Evolutionary conservation across 2,888 invertebrate species (phyloP).

Genomic region (Saturnia japonica): DNA sequence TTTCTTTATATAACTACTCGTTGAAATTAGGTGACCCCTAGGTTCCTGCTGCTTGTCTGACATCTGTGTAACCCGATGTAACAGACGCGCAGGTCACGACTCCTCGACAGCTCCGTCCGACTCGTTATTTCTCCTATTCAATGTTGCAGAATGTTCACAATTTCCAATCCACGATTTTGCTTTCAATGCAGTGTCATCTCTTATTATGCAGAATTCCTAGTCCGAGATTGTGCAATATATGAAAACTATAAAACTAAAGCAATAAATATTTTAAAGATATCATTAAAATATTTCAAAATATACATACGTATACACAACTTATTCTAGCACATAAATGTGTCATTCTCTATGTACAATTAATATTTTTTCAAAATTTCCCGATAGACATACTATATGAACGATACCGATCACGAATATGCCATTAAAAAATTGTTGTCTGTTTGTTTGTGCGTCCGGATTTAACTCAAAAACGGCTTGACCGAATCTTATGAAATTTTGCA

Average conservation of each 20-base stretch:
- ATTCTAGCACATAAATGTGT: too few species aligned
- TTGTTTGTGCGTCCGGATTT: too few species aligned
- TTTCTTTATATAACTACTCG: neutral
- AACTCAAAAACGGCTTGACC: too few species aligned
- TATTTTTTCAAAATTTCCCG: too few species aligned
- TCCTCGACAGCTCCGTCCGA: constrained; percentile 36
- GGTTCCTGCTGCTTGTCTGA: neutral
- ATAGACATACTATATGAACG: too few species aligned
- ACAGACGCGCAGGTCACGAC: constrained; percentile 13
- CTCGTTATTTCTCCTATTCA: constrained; percentile 58
- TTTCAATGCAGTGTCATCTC: constrained; percentile 53
- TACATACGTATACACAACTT: too few species aligned
- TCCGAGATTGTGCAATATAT: constrained; percentile 27
- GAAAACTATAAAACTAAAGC: neutral
- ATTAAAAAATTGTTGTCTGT: too few species aligned
- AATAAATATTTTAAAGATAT: too few species aligned
- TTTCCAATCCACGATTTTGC: constrained; percentile 58
- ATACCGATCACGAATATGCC: too few species aligned
- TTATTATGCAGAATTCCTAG: constrained; percentile 53
- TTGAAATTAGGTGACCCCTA: neutral
- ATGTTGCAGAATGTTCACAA: constrained; percentile 58
- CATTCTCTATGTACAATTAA: too few species aligned
- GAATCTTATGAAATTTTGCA: too few species aligned
- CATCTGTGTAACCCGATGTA: neutral
- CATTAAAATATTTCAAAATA: too few species aligned